Evolutionary conservation across 2,888 invertebrate species (phyloP), one percentile per base, ranked within the genome.

Genomic region (Anagyrus pseudococci): DNA sequence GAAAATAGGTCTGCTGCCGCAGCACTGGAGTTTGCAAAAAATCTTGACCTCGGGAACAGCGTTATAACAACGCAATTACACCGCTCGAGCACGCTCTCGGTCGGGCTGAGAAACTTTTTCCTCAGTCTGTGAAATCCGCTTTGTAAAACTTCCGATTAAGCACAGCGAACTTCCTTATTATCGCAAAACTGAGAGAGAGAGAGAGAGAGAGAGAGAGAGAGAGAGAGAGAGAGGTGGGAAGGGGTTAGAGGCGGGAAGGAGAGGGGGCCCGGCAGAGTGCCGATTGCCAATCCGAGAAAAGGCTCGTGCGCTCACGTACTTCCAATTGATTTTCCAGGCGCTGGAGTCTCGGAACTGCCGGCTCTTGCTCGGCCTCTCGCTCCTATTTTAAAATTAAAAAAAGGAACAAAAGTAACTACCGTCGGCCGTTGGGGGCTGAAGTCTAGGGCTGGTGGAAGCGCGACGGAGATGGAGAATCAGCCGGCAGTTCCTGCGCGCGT

Each of bases 251-350:
- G 33, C 8, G 33, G 33, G n/a, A n/a, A n/a, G n/a, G n/a, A n/a
- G n/a, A 2, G 33, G 33, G 33, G 3, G 33, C 2, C 2, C 10
- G 33, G 10, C 33, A 37, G 13, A 6, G 33, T 19, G 29, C 33
- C 49, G 19, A 50, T 50, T 37, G 29, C 20, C 33, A 19, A 33
- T 19, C 19, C 20, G 7, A 26, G 2, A 17, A 26, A 17, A 17
- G 29, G n/a, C 33, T 20, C 20, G 49, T 15, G 17, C 10, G 19
- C 20, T 29, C 49, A 49, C 49, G 29, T 49, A 33, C 15, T 26
- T 19, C 17, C 22, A 22, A 53, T 53, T 53, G 41, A 43, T 53
- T 53, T 43, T 25, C 41, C 41, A 25, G 43, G 17, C 8, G 19
- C 7, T 8, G 2, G 17, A 8, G 20, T 4, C n/a, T 4, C 15